Conservation (phyloP, 2,113 vertebrate genomes). For the Pandion haliaetus region DNA sequence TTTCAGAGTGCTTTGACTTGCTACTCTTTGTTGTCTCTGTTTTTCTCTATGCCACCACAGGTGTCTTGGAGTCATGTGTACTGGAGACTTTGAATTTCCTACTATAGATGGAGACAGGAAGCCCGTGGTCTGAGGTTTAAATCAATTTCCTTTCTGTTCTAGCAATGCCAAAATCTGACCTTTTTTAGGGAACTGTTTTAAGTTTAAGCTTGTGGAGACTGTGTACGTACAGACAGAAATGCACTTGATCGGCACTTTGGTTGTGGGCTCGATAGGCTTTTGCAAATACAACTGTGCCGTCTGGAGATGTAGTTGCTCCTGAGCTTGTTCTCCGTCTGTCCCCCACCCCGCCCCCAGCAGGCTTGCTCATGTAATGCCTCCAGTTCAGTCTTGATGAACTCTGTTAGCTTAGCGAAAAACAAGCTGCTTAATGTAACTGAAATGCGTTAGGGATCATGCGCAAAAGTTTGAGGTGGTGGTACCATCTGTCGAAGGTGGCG, state of each 20-base stretch:
- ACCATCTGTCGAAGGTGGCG: not conserved
- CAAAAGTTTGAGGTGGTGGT: not conserved
- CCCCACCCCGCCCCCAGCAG: rapidly evolving
- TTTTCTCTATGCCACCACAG: not conserved
- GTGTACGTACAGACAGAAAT: not conserved
- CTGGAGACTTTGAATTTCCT: not conserved
- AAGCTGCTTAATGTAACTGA: not conserved
- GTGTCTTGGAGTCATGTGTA: not conserved
- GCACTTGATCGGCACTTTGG: not conserved
- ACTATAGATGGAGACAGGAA: conserved; percentile 13
- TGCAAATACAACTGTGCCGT: not conserved
- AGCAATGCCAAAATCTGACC: not conserved
- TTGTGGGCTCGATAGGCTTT: rapidly evolving
- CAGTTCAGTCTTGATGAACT: not conserved
- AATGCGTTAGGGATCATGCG: not conserved
- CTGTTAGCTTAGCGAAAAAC: not conserved
- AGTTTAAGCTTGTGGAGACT: not conserved
- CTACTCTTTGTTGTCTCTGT: not conserved
- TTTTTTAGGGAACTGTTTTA: not conserved
- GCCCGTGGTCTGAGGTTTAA: not conserved
- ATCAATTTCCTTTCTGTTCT: not conserved
- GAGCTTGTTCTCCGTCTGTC: not conserved
- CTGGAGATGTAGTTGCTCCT: not conserved
- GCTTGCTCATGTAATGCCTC: not conserved
- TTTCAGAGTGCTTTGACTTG: not conserved